Evolutionary conservation across 1,140 invertebrate species (phyloP), one percentile per base, ranked within the genome.

Genomic region (Drosophila parabipectinata): DNA sequence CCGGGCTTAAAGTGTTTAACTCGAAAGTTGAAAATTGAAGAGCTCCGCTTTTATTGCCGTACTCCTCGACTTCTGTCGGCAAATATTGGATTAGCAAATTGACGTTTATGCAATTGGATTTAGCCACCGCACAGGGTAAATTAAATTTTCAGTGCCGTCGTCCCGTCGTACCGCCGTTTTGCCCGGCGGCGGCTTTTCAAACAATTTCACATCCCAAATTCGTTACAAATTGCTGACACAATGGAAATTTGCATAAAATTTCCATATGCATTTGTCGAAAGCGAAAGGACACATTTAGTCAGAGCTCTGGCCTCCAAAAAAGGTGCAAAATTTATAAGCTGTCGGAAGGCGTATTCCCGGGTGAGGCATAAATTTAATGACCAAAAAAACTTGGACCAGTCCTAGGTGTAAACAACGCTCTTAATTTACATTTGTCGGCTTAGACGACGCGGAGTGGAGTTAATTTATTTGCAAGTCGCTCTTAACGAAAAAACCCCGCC

Each of bases 81-180:
- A 61, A 63, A 72, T 80, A 76, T 77, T 77, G 72, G 73, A 85
- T 79, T 63, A 75, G 59, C 54, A 78, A 81, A 88, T 87, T 87
- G 82, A 88, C 82, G 80, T 88, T 85, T 87, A 87, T 85, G 81
- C 81, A 87, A 87, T 87, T 87, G 79, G 79, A 83, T 83, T 83
- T 72, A 66, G 39, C 53, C 71, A 78, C 75, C 80, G 75, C 79
- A 79, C 75, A 28, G 68, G 51, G 62, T 41, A 83, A 83, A 83
- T 83, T 83, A 67, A 83, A 83, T 83, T 83, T 78, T 32, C 71
- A 55, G 34, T 56, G 66, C 66, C 51, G 53, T 48, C 52, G 41
- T 24, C 21, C 66, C 51, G 47, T 48, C 52, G 34, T 24, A 21
- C 52, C 57, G 50, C 44, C 67, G 61, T 56, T 12, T 10, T 10